phyloP scores from a whole-genome alignment of 2,888 invertebrate genomes.

The Hipparchia semele region DNA sequence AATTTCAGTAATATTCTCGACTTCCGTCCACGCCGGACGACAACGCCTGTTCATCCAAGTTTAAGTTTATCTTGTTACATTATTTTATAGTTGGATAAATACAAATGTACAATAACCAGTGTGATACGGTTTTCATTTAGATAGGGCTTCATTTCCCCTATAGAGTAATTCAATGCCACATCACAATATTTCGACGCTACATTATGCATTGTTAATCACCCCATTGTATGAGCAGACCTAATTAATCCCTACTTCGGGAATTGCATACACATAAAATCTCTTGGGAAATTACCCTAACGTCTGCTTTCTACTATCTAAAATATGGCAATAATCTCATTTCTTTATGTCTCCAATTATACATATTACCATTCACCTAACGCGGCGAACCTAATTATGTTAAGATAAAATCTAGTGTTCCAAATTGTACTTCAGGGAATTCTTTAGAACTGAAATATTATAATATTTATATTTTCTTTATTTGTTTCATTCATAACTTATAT shows the following conservation, averaged over 20 bases:
- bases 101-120: no score
- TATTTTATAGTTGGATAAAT: no score
- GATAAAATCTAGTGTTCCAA: neutral
- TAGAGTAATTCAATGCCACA: conserved; percentile 18
- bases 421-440: neutral
- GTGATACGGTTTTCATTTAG: no score
- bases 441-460: neutral
- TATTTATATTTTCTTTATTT: neutral
- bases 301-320: conserved; percentile 15
- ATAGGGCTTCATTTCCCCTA: no score
- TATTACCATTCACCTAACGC: neutral
- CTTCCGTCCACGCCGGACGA: no score
- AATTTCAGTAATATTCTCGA: no score
- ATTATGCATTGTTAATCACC: conserved; percentile 30
- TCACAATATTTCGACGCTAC: conserved; percentile 22
- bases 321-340: conserved; percentile 13
- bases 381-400: neutral
- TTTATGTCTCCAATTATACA: conserved; percentile 1
- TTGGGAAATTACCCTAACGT: conserved; percentile 26
- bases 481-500: neutral
- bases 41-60: no score
- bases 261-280: conserved; percentile 20
- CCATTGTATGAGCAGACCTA: conserved; percentile 28
- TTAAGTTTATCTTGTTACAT: no score
- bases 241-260: conserved; percentile 32